Conservation (phyloP, 2,888 invertebrate genomes). For the Bhutanitis thaidina region DNA sequence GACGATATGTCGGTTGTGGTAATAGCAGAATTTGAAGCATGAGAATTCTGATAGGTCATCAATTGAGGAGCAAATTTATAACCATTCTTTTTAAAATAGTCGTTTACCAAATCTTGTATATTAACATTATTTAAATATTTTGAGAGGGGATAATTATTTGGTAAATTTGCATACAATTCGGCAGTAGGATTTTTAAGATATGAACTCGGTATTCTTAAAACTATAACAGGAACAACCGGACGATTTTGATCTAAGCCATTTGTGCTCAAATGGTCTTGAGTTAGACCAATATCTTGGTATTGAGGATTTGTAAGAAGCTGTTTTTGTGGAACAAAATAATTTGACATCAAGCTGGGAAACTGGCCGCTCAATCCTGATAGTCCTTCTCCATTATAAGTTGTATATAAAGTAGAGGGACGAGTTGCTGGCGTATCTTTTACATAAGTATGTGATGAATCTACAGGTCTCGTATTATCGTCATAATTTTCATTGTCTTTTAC, state of each 20-base stretch:
- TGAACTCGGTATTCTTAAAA: constrained; percentile 78
- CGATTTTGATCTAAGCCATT: constrained; percentile 56
- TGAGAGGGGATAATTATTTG: constrained; percentile 75
- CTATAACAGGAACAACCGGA: constrained; percentile 78
- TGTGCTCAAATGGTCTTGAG: constrained; percentile 64
- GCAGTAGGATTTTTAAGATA: constrained; percentile 74
- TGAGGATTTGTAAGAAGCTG: constrained; percentile 67
- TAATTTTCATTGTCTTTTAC: constrained; percentile 52
- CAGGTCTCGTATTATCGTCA: constrained; percentile 49
- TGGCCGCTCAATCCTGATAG: constrained; percentile 66
- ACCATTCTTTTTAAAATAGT: constrained; percentile 72
- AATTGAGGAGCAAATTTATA: constrained; percentile 62
- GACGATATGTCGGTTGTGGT: constrained; percentile 29
- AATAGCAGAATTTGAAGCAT: constrained; percentile 31
- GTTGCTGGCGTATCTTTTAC: constrained; percentile 37
- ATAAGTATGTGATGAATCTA: constrained; percentile 32
- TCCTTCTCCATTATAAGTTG: constrained; percentile 69
- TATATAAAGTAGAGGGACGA: constrained; percentile 59
- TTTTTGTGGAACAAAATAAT: constrained; percentile 67
- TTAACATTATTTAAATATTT: constrained; percentile 77
- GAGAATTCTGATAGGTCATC: constrained; percentile 49
- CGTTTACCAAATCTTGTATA: constrained; percentile 74
- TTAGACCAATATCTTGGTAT: constrained; percentile 72
- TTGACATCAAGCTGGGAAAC: constrained; percentile 69
- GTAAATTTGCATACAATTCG: constrained; percentile 77